phyloP scores from a whole-genome alignment of 2,113 vertebrate genomes.

The Cephalopterus ornatus region DNA sequence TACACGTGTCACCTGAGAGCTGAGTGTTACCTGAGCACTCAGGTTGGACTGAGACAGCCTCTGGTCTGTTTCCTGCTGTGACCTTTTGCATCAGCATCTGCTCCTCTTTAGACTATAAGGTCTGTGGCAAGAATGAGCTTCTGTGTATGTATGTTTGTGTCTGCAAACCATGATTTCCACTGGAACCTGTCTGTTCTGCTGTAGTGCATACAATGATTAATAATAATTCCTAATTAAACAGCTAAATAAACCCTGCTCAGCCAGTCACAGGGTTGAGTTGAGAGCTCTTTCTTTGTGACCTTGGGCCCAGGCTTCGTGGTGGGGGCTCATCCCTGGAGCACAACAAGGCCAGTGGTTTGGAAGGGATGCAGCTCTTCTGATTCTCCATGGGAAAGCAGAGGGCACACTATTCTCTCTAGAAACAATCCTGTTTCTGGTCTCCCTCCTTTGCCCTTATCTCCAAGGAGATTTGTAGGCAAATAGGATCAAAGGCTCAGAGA shows the following conservation, averaged over 20 bases:
- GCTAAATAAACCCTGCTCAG: background rate
- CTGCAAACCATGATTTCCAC: background rate
- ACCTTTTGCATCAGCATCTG: conserved; percentile 1
- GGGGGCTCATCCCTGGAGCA: background rate
- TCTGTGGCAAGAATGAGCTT: background rate
- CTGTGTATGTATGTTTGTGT: background rate
- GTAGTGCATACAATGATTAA: background rate
- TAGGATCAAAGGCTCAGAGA: conserved; percentile 19
- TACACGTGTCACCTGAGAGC: background rate
- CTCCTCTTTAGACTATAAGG: background rate
- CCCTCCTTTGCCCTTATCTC: conserved; percentile 8
- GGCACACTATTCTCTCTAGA: background rate
- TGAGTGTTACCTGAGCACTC: background rate
- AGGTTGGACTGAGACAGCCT: background rate
- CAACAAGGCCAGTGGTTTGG: background rate
- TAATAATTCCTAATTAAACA: background rate
- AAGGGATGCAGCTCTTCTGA: background rate
- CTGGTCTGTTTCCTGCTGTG: background rate
- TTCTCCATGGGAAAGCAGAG: background rate
- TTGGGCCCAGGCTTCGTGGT: background rate
- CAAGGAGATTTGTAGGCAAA: background rate
- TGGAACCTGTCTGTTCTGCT: background rate
- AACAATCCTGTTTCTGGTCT: background rate
- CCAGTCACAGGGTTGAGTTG: background rate
- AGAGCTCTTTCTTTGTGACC: background rate